Evolutionary conservation across 2,113 vertebrate species (phyloP).

Genomic region (Eptesicus fuscus): DNA sequence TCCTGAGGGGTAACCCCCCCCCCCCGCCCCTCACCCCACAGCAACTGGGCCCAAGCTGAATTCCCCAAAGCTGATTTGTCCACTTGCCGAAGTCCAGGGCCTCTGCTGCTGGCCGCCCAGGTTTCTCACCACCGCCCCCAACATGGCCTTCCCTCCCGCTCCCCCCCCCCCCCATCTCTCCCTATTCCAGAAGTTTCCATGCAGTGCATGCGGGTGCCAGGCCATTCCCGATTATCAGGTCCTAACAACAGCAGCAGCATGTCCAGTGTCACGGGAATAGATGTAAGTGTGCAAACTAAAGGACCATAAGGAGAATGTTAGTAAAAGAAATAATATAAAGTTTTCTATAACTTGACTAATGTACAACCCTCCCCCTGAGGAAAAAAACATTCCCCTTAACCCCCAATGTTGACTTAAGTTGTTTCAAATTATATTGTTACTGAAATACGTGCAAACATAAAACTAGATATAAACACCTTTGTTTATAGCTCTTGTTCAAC

Average conservation of each 20-base stretch:
- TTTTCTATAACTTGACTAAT: conserved; percentile 4
- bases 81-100: background rate
- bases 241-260: background rate
- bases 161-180: too few species aligned
- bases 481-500: conserved; percentile 54
- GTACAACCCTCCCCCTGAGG: background rate
- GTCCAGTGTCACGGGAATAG: background rate
- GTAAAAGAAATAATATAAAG: background rate
- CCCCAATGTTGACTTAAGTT: conserved; percentile 46
- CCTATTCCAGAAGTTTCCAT: background rate
- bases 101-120: background rate
- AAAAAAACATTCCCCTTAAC: background rate
- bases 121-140: background rate
- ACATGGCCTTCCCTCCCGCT: background rate
- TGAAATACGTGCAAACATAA: conserved; percentile 54
- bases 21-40: too few species aligned
- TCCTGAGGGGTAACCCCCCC: background rate
- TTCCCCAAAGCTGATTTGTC: background rate
- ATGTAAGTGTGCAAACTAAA: background rate
- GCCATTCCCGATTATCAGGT: background rate
- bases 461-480: conserved; percentile 60
- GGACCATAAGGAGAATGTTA: background rate
- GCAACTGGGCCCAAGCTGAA: background rate
- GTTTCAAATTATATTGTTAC: conserved; percentile 61
- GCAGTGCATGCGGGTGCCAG: rapidly evolving